Evolutionary conservation across 2,797 vertebrate genomes (phyloP).

Genomic region (Cossypha niveicapilla): DNA sequence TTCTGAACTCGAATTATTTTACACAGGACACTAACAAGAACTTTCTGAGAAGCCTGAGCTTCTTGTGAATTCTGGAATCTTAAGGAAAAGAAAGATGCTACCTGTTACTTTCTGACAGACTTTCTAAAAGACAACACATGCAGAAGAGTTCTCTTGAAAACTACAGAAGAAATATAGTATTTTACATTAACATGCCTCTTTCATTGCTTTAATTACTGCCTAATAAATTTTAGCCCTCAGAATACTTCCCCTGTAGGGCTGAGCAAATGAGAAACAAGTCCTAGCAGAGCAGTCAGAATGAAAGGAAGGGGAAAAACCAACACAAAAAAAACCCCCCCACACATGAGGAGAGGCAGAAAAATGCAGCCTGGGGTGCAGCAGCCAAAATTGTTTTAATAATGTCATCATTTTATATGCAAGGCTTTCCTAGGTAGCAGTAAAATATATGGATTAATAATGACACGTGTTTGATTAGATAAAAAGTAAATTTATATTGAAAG

Average conservation of each 20-base stretch:
- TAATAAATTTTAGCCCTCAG: not conserved
- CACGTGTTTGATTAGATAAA: not conserved
- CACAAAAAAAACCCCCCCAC: not conserved
- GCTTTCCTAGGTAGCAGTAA: not conserved
- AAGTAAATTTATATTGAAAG: not conserved
- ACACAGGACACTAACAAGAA: not conserved
- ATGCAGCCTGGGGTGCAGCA: not conserved
- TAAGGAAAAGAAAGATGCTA: not conserved
- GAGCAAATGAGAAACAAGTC: not conserved
- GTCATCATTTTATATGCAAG: not conserved
- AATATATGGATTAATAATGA: not conserved
- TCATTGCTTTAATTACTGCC: not conserved
- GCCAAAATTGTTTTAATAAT: not conserved
- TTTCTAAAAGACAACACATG: not conserved
- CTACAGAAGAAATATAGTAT: not conserved
- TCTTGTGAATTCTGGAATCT: not conserved
- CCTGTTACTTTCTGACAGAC: not conserved
- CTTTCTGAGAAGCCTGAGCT: not conserved
- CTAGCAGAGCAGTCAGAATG: not conserved
- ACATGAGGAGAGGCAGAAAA: not conserved
- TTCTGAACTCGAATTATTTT: not conserved
- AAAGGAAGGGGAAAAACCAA: not conserved
- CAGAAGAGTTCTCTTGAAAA: not conserved
- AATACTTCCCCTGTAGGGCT: not conserved
- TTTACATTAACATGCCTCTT: not conserved